phyloP scores from a whole-genome alignment of 2,113 vertebrate genomes.

The Cromileptes altivelis region DNA sequence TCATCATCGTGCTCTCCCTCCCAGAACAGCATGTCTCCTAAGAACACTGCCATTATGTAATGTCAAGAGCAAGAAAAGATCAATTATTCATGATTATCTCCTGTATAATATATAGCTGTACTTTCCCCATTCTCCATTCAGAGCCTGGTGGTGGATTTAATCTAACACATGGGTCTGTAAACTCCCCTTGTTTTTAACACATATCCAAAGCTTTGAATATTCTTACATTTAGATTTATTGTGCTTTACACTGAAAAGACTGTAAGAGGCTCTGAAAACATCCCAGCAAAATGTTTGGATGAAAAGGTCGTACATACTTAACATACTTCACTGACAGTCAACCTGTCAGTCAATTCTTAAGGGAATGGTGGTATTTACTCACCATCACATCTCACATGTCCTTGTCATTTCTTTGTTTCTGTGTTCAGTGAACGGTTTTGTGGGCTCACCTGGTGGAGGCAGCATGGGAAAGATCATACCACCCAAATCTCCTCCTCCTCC shows the following conservation, averaged over 20 bases:
- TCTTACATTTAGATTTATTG: neutral
- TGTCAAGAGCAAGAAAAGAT: conserved; percentile 55
- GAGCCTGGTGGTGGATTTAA: conserved; percentile 20
- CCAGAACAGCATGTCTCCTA: conserved; percentile 47
- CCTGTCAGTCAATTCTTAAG: neutral
- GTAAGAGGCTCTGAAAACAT: neutral
- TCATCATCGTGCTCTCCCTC: conserved; percentile 19
- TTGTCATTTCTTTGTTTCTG: conserved; percentile 1
- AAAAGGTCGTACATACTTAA: neutral
- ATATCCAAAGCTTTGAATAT: neutral
- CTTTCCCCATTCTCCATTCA: conserved; percentile 23
- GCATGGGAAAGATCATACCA: conserved; percentile 89
- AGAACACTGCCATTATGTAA: conserved; percentile 66
- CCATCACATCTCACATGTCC: neutral
- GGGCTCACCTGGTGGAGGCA: conserved; percentile 85
- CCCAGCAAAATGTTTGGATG: neutral
- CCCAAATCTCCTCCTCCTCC: conserved; percentile 88
- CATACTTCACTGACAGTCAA: neutral
- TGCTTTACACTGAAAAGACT: neutral
- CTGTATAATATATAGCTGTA: conserved; percentile 73
- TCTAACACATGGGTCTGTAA: conserved; percentile 13
- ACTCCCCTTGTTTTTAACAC: neutral
- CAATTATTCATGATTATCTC: conserved; percentile 75
- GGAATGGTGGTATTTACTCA: neutral
- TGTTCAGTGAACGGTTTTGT: conserved; percentile 92